Evolutionary conservation across 2,113 vertebrate species (phyloP), one percentile per base, ranked within the genome.

Genomic region (Cheilinus undulatus): DNA sequence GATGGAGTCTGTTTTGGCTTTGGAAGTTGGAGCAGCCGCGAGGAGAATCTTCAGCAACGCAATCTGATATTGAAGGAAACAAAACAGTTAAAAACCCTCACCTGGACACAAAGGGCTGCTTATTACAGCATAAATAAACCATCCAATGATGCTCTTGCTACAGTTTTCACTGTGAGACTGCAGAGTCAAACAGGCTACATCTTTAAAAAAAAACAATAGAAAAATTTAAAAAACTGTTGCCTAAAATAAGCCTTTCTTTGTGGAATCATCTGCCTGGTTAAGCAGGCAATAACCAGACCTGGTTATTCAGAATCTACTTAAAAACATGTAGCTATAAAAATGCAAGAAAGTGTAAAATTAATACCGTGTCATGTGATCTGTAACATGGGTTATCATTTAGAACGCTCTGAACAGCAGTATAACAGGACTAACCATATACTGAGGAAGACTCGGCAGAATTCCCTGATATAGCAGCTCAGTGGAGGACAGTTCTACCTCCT

Each of bases 1-100:
- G 90, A 99, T 99, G 17, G 98, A 99, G 83, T 99, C 98, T 0
- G 98, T 99, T 90, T 99, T 99, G 86, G 98, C 98, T 93, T 99
- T 99, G 67, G 98, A 99, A 17, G 98, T 99, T 3, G 98, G 98
- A 19, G 98, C 98, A 61, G 98, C 98, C 3, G 98, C 98, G 0
- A 99, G 93, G 0, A 99, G 93, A 80, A 99, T 98, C 92, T 99
- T 99, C 80, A 99, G 93, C 73, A 99, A 90, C 6, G 98, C 98
- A 4, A 99, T 99, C 97, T 99, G 77, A 72, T 32, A 43, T 32
- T 51, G 11, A 20, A 46, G 27, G 34, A 52, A 51, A 68, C 1
- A 60, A 36, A 8, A 36, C 9, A 4, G 8, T 36, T 36, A 36
- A 12, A 11, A 11, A 36, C 3, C n/a, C n/a, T n/a, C n/a, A n/a